These are phyloP conservation scores for Hippotragus niger DNA, from an alignment of 2,113 vertebrate genomes.

Conservation along the genomic window DNA sequence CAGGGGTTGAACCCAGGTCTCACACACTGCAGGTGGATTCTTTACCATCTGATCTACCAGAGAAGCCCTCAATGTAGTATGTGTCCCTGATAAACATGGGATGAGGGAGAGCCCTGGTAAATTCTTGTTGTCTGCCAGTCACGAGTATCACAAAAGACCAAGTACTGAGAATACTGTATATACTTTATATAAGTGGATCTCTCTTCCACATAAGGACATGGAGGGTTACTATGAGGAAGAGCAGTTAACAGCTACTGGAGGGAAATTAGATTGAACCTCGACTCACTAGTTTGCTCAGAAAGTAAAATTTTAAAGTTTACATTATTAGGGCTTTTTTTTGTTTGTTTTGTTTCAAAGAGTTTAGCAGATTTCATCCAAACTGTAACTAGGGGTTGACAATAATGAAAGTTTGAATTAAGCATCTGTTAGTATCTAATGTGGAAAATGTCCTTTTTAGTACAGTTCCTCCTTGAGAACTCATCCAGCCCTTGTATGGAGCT, in stretches of 20 bases:
- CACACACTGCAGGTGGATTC: not conserved
- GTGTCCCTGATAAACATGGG: not conserved
- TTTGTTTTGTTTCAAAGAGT: not conserved
- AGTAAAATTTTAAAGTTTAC: not conserved
- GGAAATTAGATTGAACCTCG: not conserved
- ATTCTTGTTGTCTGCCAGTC: not conserved
- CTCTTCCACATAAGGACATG: not conserved
- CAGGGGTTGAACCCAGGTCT: not conserved
- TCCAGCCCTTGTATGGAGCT: not conserved
- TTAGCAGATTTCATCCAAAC: not conserved
- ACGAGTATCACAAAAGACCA: not conserved
- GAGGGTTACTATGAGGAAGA: not conserved
- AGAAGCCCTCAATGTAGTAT: not conserved
- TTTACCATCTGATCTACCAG: not conserved
- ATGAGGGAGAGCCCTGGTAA: not conserved
- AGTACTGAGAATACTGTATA: fast-evolving
- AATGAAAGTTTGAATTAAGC: not conserved
- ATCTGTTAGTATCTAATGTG: not conserved
- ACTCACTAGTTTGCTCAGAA: not conserved
- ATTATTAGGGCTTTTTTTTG: not conserved
- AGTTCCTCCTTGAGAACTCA: not conserved
- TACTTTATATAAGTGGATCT: not conserved
- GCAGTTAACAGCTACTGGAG: not conserved
- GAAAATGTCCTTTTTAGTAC: not conserved
- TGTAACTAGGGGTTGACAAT: not conserved